These are phyloP conservation scores for Ophion costatus DNA, from an alignment of 2,888 invertebrate species.

Conservation along the genomic window DNA sequence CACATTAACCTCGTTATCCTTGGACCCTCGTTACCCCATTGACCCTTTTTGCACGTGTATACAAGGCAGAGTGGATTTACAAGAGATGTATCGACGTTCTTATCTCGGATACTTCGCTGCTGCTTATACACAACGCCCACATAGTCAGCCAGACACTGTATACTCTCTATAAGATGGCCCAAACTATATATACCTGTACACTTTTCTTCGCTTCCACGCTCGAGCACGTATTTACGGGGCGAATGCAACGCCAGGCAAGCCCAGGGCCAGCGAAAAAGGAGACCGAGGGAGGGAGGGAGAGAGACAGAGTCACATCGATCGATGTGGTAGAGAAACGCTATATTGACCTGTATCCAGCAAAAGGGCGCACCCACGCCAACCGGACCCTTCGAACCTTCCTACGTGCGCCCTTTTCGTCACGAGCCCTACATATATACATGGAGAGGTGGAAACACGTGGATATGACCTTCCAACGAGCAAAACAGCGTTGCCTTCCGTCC, in stretches of 20 bases:
- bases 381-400: neutral
- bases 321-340: conserved; percentile 57
- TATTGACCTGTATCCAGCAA: neutral
- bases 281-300: conserved; percentile 28
- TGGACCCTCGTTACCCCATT: conserved; percentile 38
- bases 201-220: conserved; percentile 65
- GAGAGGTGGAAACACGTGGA: conserved; percentile 4
- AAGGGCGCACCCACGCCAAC: conserved; percentile 5
- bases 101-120: conserved; percentile 49
- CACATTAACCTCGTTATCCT: conserved; percentile 31
- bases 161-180: conserved; percentile 44
- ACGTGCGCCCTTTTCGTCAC: neutral
- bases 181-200: conserved; percentile 42
- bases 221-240: conserved; percentile 66
- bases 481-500: conserved; percentile 1
- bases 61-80: conserved; percentile 37
- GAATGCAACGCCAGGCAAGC: conserved; percentile 63
- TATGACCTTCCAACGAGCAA: conserved; percentile 16
- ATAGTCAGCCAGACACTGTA: conserved; percentile 52
- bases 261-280: conserved; percentile 42
- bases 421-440: conserved; percentile 16
- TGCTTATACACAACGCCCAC: conserved; percentile 57
- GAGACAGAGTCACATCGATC: conserved; percentile 56
- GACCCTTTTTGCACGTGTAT: conserved; percentile 34
- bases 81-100: conserved; percentile 59